A percentile compares a stretch with the other conserved stretches of the same genome.
Conservation (phyloP, 1,140 invertebrate species). For the Pseudomyrmex pallidus region DNA sequence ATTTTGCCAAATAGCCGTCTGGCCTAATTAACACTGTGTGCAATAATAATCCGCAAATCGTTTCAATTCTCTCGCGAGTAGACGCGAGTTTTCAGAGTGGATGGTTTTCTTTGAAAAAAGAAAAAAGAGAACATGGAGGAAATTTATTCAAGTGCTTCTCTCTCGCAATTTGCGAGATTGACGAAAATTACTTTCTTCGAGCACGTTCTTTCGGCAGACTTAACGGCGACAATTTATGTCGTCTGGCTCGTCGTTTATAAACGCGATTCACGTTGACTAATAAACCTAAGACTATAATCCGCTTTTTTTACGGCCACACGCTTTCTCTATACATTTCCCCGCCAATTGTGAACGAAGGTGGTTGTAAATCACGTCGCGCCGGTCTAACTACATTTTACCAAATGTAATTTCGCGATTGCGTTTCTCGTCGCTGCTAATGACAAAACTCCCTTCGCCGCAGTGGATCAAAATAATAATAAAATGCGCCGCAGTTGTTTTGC, state of each 20-base stretch:
- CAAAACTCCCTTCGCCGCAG: not conserved
- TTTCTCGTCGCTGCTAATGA: conserved; percentile 19
- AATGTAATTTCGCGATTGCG: conserved; percentile 39
- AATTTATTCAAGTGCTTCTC: not conserved
- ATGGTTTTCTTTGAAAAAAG: not conserved
- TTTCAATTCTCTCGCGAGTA: too few relatives aligned
- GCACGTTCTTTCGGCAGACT: not conserved
- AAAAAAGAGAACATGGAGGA: not conserved
- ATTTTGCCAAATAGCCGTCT: conserved; percentile 15
- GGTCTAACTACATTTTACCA: conserved; percentile 5
- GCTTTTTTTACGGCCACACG: conserved; percentile 49
- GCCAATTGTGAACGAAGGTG: conserved; percentile 19
- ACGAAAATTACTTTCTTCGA: conserved; percentile 44
- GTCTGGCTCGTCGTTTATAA: conserved; percentile 22
- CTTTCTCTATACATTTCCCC: conserved; percentile 43
- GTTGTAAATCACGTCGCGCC: conserved; percentile 24
- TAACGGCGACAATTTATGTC: conserved; percentile 24
- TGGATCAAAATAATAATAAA: conserved; percentile 9
- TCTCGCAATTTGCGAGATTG: conserved; percentile 3
- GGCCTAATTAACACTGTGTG: not conserved
- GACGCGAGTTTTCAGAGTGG: not conserved
- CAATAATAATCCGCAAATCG: too few relatives aligned
- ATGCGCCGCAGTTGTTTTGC: not conserved
- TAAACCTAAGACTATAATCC: conserved; percentile 48
- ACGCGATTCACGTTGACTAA: conserved; percentile 48